Evolutionary conservation across 1,140 invertebrate species (phyloP).

Genomic region (Drosophila varians): DNA sequence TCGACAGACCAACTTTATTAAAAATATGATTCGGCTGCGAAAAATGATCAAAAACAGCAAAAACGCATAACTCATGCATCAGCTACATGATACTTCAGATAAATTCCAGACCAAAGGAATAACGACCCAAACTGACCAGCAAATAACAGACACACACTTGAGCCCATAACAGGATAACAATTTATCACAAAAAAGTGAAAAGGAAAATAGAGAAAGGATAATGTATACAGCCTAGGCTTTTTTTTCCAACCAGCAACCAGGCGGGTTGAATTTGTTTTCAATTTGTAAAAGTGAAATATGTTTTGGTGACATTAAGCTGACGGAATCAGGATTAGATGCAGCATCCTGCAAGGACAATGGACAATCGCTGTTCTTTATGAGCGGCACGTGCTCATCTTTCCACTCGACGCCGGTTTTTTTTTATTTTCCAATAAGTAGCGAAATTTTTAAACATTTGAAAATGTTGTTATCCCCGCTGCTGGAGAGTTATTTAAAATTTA

Average conservation of each 20-base stretch:
- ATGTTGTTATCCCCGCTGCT: conserved; percentile 63
- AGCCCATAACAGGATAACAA: conserved; percentile 68
- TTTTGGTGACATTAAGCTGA: conserved; percentile 80
- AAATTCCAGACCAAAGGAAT: conserved; percentile 48
- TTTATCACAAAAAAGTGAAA: conserved; percentile 28
- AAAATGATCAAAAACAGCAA: conserved; percentile 80
- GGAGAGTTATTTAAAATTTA: conserved; percentile 58
- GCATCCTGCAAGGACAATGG: conserved; percentile 57
- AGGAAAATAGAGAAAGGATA: not conserved
- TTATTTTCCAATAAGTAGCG: conserved; percentile 69
- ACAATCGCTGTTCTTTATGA: conserved; percentile 47
- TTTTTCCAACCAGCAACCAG: conserved; percentile 51
- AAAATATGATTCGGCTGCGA: conserved; percentile 32
- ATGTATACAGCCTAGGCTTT: conserved; percentile 38
- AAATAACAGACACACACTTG: conserved; percentile 48
- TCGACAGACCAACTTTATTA: conserved; percentile 18
- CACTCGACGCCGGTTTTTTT: conserved; percentile 12
- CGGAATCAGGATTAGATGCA: conserved; percentile 76
- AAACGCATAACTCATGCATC: conserved; percentile 82
- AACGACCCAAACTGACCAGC: conserved; percentile 46
- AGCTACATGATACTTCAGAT: conserved; percentile 67
- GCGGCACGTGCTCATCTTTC: conserved; percentile 70
- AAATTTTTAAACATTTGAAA: conserved; percentile 74
- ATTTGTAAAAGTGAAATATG: conserved; percentile 77
- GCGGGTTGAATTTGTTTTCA: conserved; percentile 72